A percentile compares a stretch with the other conserved stretches of the same genome.
phyloP scores from a whole-genome alignment of 1,140 invertebrate genomes.

The Macrocentrus cingulum region DNA sequence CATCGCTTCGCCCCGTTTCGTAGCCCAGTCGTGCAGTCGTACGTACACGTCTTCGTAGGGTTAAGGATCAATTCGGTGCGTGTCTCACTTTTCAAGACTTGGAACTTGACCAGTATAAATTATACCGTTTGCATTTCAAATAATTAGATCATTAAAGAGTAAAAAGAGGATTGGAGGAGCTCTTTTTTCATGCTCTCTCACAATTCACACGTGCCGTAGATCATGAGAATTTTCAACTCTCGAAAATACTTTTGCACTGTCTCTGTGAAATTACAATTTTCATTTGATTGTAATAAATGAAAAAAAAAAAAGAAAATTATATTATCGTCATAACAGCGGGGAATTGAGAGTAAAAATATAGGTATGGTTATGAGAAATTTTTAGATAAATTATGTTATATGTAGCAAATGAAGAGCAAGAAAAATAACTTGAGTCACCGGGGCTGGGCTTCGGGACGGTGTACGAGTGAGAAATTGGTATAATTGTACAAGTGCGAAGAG shows the following conservation, averaged over 20 bases:
- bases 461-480: slow-evolving; percentile 11
- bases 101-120: neutral
- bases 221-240: no score
- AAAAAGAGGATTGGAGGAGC: no score
- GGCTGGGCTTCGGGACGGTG: slow-evolving; percentile 51
- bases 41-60: slow-evolving; percentile 13
- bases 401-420: slow-evolving; percentile 33
- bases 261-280: no score
- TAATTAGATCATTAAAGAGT: no score
- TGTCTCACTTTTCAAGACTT: neutral
- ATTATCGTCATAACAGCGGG: neutral
- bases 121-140: no score
- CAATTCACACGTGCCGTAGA: no score
- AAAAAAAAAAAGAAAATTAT: slow-evolving; percentile 16
- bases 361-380: neutral
- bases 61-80: slow-evolving; percentile 23
- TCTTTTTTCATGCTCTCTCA: no score
- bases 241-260: no score
- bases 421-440: slow-evolving; percentile 33
- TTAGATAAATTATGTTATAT: slow-evolving; percentile 28
- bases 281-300: slow-evolving; percentile 25
- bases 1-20: slow-evolving; percentile 51
- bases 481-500: slow-evolving; percentile 24
- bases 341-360: neutral
- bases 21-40: slow-evolving; percentile 45